Evolutionary conservation across 37 sponge, comb jelly and placozoan genomes (phyloP).

Genomic region (Agelas oroides): DNA sequence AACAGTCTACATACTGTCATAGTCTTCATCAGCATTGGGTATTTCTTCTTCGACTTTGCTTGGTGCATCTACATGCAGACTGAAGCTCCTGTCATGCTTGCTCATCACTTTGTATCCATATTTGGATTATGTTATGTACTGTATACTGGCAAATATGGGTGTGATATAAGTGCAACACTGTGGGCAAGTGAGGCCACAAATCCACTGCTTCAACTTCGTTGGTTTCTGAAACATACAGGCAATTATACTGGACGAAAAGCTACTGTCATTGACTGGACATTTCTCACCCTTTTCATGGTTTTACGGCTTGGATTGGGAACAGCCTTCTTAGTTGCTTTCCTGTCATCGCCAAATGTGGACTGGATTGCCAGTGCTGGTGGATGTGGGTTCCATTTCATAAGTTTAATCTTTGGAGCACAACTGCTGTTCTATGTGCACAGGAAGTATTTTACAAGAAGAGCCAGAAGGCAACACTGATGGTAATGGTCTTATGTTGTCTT

Average conservation of each 20-base stretch:
- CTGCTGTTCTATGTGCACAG: too few relatives aligned
- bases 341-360: slow-evolving; percentile 44
- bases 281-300: slow-evolving; percentile 39
- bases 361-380: slow-evolving; percentile 62
- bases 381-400: slow-evolving; percentile 64
- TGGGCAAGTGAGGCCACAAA: slow-evolving; percentile 90
- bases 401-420: slow-evolving; percentile 69
- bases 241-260: slow-evolving; percentile 44
- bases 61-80: slow-evolving; percentile 87
- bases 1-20: slow-evolving; percentile 65
- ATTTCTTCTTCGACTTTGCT: slow-evolving; percentile 89
- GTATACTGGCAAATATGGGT: slow-evolving; percentile 53
- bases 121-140: slow-evolving; percentile 56
- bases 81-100: slow-evolving; percentile 83
- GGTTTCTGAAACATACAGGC: slow-evolving; percentile 72
- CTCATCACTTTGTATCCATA: slow-evolving; percentile 88
- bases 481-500: too few relatives aligned
- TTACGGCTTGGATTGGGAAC: slow-evolving; percentile 63
- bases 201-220: slow-evolving; percentile 81
- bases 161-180: slow-evolving; percentile 73
- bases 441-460: too few relatives aligned
- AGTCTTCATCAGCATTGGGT: slow-evolving; percentile 82
- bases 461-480: too few relatives aligned
- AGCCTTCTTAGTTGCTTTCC: slow-evolving; percentile 40
- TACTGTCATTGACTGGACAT: slow-evolving; percentile 36